A percentile compares a stretch with the other conserved stretches of the same genome.
These are phyloP conservation scores for Melanostoma mellinum DNA, from an alignment of 2,888 invertebrate genomes.

Conservation along the genomic window DNA sequence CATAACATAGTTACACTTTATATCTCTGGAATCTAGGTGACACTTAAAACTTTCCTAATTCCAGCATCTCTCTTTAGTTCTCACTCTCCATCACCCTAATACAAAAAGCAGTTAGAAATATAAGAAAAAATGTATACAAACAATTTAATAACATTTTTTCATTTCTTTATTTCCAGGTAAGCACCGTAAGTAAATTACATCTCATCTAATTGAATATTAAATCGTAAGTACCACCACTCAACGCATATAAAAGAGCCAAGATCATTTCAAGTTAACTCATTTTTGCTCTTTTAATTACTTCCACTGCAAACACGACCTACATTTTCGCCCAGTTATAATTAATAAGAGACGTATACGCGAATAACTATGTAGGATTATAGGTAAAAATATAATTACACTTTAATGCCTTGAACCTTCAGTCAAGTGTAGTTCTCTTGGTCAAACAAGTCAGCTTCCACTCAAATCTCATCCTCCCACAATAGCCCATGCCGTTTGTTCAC, in stretches of 20 bases:
- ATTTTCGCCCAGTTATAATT: background rate
- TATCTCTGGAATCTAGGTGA: too few species aligned
- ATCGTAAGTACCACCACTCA: conserved; percentile 7
- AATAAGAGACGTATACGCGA: background rate
- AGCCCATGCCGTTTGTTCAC: conserved; percentile 41
- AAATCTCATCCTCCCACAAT: background rate
- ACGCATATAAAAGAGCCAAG: conserved; percentile 5
- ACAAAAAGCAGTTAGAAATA: too few species aligned
- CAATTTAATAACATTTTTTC: background rate
- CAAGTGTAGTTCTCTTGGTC: conserved; percentile 22
- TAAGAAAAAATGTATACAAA: too few species aligned
- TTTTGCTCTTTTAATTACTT: too few species aligned
- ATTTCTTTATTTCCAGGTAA: conserved; percentile 38
- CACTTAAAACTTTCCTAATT: too few species aligned
- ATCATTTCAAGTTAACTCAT: too few species aligned
- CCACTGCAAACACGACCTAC: too few species aligned
- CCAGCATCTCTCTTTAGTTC: too few species aligned
- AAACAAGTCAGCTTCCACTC: conserved; percentile 22
- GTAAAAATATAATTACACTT: conserved; percentile 11
- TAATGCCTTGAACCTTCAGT: conserved; percentile 11
- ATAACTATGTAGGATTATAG: too few species aligned
- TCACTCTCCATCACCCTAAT: too few species aligned
- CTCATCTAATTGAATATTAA: background rate
- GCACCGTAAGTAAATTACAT: background rate
- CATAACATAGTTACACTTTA: too few species aligned